A percentile compares a stretch with the other conserved stretches of the same genome.
Evolutionary conservation across 1,140 invertebrate genomes (phyloP).

Genomic region (Spodoptera frugiperda): DNA sequence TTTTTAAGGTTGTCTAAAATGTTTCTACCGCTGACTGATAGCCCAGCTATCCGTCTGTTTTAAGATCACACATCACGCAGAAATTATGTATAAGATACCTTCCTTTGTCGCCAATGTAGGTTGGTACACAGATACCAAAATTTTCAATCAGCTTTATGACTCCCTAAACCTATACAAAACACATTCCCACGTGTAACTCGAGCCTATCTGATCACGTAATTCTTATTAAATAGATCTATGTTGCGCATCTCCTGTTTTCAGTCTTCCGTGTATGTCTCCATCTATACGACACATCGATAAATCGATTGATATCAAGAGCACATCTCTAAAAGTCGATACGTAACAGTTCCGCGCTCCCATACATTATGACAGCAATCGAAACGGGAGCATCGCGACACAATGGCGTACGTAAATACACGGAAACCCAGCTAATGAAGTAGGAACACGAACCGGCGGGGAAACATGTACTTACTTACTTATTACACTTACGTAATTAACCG

Average conservation of each 20-base stretch:
- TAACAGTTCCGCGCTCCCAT: slow-evolving; percentile 57
- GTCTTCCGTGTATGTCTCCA: neutral
- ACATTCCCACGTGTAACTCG: too few species aligned
- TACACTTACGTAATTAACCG: slow-evolving; percentile 29
- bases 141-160: too few species aligned
- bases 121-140: too few species aligned
- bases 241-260: neutral
- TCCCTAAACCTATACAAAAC: too few species aligned
- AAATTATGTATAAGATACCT: too few species aligned
- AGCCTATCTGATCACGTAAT: too few species aligned
- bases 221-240: too few species aligned
- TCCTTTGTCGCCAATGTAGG: too few species aligned
- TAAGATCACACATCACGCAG: too few species aligned
- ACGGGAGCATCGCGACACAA: slow-evolving; percentile 55
- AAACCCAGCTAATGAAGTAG: slow-evolving; percentile 45
- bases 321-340: slow-evolving; percentile 30
- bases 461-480: slow-evolving; percentile 8
- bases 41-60: too few species aligned
- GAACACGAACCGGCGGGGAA: slow-evolving; percentile 30
- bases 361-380: slow-evolving; percentile 47
- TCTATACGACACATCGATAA: slow-evolving; percentile 28
- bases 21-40: too few species aligned
- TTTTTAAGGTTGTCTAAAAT: too few species aligned
- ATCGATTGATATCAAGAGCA: slow-evolving; percentile 14
- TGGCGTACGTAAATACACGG: slow-evolving; percentile 43